Evolutionary conservation across 2,888 invertebrate species (phyloP).

Genomic region (Agriopis leucophaearia): DNA sequence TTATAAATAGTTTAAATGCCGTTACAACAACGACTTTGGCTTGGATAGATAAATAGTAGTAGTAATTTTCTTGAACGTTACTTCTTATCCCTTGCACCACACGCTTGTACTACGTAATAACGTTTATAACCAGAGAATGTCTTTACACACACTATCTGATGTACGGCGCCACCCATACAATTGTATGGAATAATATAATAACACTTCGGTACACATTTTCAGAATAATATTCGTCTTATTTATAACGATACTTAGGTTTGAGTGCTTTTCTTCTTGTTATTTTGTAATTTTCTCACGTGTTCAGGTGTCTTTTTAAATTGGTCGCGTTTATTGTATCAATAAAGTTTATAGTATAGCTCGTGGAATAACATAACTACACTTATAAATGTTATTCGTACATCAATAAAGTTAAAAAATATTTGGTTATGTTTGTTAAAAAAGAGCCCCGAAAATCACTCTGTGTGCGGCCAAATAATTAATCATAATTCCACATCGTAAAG

Average conservation of each 20-base stretch:
- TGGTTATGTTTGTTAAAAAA: no score
- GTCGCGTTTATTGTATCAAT: constrained; percentile 2
- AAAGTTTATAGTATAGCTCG: neutral
- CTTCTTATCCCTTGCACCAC: constrained; percentile 38
- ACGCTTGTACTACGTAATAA: constrained; percentile 44
- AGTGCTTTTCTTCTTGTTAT: constrained; percentile 20
- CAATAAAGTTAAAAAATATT: no score
- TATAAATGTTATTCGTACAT: no score
- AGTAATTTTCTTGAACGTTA: neutral
- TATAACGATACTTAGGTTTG: constrained; percentile 10
- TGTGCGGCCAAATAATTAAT: no score
- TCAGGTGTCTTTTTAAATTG: constrained; percentile 5
- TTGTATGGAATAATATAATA: constrained; percentile 36
- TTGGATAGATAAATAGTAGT: no score
- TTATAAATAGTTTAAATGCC: no score
- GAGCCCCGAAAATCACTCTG: no score
- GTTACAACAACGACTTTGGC: no score
- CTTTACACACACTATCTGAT: constrained; percentile 39
- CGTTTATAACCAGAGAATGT: constrained; percentile 43
- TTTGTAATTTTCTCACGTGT: constrained; percentile 9
- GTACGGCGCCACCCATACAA: constrained; percentile 38
- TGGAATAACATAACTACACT: no score
- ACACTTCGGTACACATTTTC: constrained; percentile 11
- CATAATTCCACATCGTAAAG: no score
- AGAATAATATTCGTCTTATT: constrained; percentile 18